These are phyloP conservation scores for Drosophila auraria DNA, from an alignment of 1,140 invertebrate genomes.

Conservation along the genomic window DNA sequence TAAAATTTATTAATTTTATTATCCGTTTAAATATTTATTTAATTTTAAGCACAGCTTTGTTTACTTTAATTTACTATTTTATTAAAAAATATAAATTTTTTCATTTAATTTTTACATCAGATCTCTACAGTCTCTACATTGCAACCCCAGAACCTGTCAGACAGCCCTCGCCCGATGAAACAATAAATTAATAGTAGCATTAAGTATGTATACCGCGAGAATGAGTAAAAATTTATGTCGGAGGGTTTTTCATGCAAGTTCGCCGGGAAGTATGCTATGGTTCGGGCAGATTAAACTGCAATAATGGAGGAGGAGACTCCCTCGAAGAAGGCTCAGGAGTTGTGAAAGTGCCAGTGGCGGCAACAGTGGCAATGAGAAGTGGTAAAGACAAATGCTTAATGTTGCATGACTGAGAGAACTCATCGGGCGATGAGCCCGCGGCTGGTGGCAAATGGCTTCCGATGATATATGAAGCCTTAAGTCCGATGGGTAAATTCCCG, in stretches of 20 bases:
- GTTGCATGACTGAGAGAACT: conserved; percentile 43
- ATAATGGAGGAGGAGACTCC: conserved; percentile 9
- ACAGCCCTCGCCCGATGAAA: conserved; percentile 37
- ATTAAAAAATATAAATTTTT: not conserved
- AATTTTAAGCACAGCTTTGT: too few species aligned
- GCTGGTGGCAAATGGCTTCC: conserved; percentile 18
- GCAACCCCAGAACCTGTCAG: not conserved
- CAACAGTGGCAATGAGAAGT: conserved; percentile 9
- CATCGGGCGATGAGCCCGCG: conserved; percentile 26
- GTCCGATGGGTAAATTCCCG: conserved; percentile 6
- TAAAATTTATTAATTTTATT: not conserved
- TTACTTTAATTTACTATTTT: too few species aligned
- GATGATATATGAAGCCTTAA: conserved; percentile 39
- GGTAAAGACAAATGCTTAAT: conserved; percentile 66
- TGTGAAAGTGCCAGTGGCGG: not conserved
- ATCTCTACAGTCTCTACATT: too few species aligned
- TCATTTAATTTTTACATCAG: not conserved
- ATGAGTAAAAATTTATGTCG: conserved; percentile 65
- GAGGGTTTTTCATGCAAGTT: conserved; percentile 50
- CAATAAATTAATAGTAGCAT: conserved; percentile 70
- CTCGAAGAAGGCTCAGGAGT: conserved; percentile 1
- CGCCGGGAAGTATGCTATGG: conserved; percentile 31
- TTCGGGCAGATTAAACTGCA: conserved; percentile 46
- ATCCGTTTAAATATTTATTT: not conserved
- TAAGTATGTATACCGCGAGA: conserved; percentile 72